Conservation (phyloP, 1,140 invertebrate species). For the Melitaea cinxia region DNA sequence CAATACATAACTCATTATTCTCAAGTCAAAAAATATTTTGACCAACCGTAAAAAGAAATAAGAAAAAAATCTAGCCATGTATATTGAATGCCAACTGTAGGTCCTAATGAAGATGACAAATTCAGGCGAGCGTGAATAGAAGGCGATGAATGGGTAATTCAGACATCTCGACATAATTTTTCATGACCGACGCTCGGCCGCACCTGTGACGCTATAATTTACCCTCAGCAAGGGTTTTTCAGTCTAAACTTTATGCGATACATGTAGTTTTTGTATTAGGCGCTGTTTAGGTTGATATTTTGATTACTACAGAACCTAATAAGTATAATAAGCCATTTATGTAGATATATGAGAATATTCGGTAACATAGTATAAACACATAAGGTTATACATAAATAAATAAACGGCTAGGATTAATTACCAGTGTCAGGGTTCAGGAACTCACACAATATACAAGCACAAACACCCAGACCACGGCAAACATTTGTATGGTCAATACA, state of each 20-base stretch:
- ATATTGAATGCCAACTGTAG: conserved; percentile 21
- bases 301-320: neutral
- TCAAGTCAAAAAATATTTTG: too few species aligned
- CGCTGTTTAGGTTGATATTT: neutral
- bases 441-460: too few species aligned
- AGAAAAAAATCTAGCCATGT: conserved; percentile 6
- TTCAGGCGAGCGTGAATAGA: conserved; percentile 32
- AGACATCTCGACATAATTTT: conserved; percentile 24
- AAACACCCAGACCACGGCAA: too few species aligned
- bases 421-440: too few species aligned
- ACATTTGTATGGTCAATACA: too few species aligned
- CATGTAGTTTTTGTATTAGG: neutral
- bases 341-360: too few species aligned
- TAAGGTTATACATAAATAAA: too few species aligned
- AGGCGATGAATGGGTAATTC: conserved; percentile 30
- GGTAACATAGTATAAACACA: too few species aligned
- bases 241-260: neutral
- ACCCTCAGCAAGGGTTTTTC: conserved; percentile 2
- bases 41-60: neutral
- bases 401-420: too few species aligned
- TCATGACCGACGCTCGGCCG: conserved; percentile 12
- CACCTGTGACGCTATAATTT: conserved; percentile 11
- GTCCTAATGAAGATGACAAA: conserved; percentile 38
- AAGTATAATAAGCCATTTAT: too few species aligned
- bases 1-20: too few species aligned